phyloP scores from a whole-genome alignment of 2,888 invertebrate species.

The Tenthredo livida region DNA sequence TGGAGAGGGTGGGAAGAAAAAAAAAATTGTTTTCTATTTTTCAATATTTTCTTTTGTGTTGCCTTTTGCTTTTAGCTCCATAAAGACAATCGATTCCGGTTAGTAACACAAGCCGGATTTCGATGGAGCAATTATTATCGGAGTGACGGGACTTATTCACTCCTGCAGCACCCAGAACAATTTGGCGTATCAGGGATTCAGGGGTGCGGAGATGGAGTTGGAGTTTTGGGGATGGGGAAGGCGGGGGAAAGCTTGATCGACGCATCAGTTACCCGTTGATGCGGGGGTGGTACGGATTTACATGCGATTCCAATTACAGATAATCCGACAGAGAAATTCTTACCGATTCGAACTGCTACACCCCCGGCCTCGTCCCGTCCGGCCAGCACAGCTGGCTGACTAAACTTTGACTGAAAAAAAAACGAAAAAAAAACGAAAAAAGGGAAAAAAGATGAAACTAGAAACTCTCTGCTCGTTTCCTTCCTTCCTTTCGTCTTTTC shows the following conservation, averaged over 20 bases:
- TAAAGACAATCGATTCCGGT: background rate
- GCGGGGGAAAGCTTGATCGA: constrained; percentile 45
- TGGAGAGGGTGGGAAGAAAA: too few species aligned
- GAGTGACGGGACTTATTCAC: constrained; percentile 36
- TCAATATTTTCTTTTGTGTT: background rate
- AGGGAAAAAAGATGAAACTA: background rate
- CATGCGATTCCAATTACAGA: constrained; percentile 56
- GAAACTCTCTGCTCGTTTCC: background rate
- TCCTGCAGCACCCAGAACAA: constrained; percentile 34
- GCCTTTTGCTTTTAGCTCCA: background rate
- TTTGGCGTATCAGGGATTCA: constrained; percentile 46
- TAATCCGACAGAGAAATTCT: constrained; percentile 53
- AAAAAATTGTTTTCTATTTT: background rate
- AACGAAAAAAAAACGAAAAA: background rate
- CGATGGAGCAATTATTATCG: background rate
- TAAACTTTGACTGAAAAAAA: constrained; percentile 29
- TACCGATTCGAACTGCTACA: background rate
- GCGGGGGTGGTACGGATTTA: constrained; percentile 45
- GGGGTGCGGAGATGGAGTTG: constrained; percentile 13
- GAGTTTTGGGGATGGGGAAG: background rate
- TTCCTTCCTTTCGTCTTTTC: background rate
- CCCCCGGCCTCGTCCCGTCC: background rate
- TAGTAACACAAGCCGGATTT: background rate
- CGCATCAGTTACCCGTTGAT: constrained; percentile 50
- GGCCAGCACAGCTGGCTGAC: constrained; percentile 3